These are phyloP conservation scores for Ctena decussata DNA, from an alignment of 2,888 invertebrate genomes.

Conservation along the genomic window DNA sequence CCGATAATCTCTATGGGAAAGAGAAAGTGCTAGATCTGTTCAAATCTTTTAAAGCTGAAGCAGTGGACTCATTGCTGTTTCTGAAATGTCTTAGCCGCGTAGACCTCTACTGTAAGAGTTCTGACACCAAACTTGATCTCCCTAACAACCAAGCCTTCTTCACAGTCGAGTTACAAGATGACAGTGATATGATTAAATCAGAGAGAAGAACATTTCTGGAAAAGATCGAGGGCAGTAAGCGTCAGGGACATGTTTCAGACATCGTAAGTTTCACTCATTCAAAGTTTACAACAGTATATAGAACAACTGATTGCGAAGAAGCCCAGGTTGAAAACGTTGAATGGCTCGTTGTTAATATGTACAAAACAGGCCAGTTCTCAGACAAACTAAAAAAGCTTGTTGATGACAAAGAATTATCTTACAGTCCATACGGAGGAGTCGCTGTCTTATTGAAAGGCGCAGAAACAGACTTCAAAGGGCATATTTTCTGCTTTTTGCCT, in stretches of 20 bases:
- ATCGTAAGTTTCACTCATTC: background rate
- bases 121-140: background rate
- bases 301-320: background rate
- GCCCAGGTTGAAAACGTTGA: background rate
- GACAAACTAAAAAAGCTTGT: constrained; percentile 37
- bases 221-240: background rate
- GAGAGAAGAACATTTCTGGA: constrained; percentile 9
- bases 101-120: constrained; percentile 49
- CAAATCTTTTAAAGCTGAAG: constrained; percentile 74
- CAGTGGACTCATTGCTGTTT: constrained; percentile 79
- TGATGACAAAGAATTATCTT: constrained; percentile 42
- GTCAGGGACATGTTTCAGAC: background rate
- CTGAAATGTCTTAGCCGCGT: constrained; percentile 74
- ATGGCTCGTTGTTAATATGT: constrained; percentile 68
- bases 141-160: background rate
- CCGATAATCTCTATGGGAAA: constrained; percentile 70
- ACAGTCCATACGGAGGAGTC: constrained; percentile 58
- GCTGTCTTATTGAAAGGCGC: constrained; percentile 35
- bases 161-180: background rate
- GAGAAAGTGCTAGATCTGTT: constrained; percentile 75
- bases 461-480: constrained; percentile 66
- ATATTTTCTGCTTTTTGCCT: constrained; percentile 84
- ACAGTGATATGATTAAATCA: constrained; percentile 8
- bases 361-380: constrained; percentile 63
- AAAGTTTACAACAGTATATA: background rate